phyloP scores from a whole-genome alignment of 2,797 vertebrate species.

The Heliangelus exortis region DNA sequence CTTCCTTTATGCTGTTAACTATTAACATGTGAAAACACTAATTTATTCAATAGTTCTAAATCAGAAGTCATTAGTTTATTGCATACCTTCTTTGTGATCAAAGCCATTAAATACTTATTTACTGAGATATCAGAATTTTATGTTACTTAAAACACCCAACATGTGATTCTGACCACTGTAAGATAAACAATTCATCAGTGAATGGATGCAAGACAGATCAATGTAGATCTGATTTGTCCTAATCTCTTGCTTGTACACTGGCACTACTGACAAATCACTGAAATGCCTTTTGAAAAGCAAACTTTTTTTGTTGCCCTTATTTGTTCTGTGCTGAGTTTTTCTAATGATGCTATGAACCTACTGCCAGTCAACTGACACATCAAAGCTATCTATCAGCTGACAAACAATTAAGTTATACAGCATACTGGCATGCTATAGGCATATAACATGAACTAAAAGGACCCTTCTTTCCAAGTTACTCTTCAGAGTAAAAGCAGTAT shows the following conservation, averaged over 20 bases:
- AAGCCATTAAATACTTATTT: neutral
- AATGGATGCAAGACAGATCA: neutral
- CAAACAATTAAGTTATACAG: neutral
- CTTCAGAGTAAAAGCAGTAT: neutral
- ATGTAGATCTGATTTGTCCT: neutral
- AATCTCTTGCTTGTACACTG: neutral
- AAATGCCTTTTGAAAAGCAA: constrained; percentile 17
- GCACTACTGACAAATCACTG: neutral
- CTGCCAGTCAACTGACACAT: neutral
- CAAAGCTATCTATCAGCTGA: neutral
- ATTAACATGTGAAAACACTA: neutral
- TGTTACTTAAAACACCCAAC: neutral
- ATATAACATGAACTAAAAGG: neutral
- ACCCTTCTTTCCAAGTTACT: neutral
- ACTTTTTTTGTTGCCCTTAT: neutral
- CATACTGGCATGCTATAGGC: neutral
- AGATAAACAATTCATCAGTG: neutral
- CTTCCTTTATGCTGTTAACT: neutral
- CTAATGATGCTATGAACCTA: neutral
- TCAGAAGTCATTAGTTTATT: neutral
- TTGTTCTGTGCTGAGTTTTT: neutral
- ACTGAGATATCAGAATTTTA: neutral
- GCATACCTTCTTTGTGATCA: neutral
- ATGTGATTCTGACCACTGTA: neutral
- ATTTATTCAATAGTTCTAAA: neutral